These are phyloP conservation scores for Drosophila mayaguana DNA, from an alignment of 2,888 invertebrate genomes.

Conservation along the genomic window DNA sequence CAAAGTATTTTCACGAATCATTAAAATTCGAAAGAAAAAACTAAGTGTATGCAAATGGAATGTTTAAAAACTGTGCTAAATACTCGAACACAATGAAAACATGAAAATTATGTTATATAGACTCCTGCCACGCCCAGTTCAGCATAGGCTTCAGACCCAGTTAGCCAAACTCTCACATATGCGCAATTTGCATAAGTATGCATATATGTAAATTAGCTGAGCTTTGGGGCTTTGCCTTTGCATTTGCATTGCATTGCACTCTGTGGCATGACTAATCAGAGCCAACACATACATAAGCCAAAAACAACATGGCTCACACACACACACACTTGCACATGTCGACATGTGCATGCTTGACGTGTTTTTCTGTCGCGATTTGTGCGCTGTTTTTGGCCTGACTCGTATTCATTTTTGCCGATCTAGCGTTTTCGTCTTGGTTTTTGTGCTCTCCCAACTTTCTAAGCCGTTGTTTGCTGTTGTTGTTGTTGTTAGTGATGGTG, in stretches of 20 bases:
- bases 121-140: slow-evolving; percentile 42
- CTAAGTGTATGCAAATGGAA: slow-evolving; percentile 48
- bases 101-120: slow-evolving; percentile 28
- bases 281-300: slow-evolving; percentile 24
- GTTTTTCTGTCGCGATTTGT: slow-evolving; percentile 44
- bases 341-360: slow-evolving; percentile 54
- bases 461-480: slow-evolving; percentile 30
- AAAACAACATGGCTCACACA: slow-evolving; percentile 32
- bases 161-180: slow-evolving; percentile 52
- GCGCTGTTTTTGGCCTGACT: slow-evolving; percentile 41
- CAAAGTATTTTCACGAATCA: slow-evolving; percentile 24
- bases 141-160: slow-evolving; percentile 46
- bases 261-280: slow-evolving; percentile 71
- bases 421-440: slow-evolving; percentile 40
- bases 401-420: slow-evolving; percentile 34
- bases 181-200: slow-evolving; percentile 43
- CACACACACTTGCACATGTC: slow-evolving; percentile 18
- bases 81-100: slow-evolving; percentile 15
- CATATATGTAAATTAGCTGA: slow-evolving; percentile 71
- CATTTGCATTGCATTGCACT: slow-evolving; percentile 53
- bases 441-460: slow-evolving; percentile 54
- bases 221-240: slow-evolving; percentile 55
- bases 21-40: slow-evolving; percentile 27
- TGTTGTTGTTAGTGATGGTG: neutral
- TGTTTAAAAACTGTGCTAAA: slow-evolving; percentile 52